These are phyloP conservation scores for Cancer borealis DNA, from an alignment of 2,888 invertebrate species.

Conservation along the genomic window DNA sequence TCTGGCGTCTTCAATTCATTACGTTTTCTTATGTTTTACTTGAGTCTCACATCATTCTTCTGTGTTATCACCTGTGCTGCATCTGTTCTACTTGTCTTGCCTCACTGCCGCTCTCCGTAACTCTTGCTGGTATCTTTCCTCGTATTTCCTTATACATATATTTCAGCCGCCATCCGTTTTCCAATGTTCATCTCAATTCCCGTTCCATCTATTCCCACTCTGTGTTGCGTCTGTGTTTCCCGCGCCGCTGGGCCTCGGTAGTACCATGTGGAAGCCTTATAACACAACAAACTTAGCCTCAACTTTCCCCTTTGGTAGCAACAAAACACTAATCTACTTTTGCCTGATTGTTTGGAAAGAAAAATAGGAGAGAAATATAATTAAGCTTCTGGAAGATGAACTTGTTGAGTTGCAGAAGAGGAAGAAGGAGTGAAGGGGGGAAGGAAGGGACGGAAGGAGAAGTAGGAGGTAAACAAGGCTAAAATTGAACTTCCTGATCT, in stretches of 20 bases:
- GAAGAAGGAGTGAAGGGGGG: background rate
- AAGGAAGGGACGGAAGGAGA: background rate
- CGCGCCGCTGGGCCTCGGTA: background rate
- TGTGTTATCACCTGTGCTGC: too few relatives aligned
- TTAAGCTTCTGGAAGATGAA: slow-evolving; percentile 4
- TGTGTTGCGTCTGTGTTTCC: background rate
- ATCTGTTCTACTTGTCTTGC: too few relatives aligned
- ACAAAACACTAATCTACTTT: background rate
- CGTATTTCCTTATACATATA: background rate
- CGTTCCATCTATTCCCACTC: background rate
- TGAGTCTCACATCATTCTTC: too few relatives aligned
- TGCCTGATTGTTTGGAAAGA: background rate
- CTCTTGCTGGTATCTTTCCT: too few relatives aligned
- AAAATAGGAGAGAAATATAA: background rate
- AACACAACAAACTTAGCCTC: background rate
- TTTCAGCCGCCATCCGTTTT: background rate
- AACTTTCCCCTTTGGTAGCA: background rate
- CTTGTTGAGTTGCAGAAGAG: background rate
- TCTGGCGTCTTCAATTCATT: too few relatives aligned
- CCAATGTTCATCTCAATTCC: background rate
- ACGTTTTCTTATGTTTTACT: too few relatives aligned
- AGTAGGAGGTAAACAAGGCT: background rate
- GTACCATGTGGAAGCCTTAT: background rate
- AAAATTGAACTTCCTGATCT: background rate
- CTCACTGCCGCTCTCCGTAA: too few relatives aligned